These are phyloP conservation scores for Aphidoletes aphidimyza DNA, from an alignment of 2,888 invertebrate species.

Conservation along the genomic window DNA sequence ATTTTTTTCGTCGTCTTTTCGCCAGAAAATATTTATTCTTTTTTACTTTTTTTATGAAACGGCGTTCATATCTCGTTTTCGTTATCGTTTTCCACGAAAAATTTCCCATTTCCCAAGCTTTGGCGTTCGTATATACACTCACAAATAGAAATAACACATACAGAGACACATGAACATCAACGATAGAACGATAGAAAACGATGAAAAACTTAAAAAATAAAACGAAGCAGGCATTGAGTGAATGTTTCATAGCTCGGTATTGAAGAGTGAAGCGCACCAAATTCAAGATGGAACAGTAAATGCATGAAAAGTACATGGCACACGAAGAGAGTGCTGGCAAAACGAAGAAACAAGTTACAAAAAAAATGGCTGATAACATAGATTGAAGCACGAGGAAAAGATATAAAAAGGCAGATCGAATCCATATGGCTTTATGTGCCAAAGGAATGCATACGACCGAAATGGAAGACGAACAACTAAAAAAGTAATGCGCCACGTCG, in stretches of 20 bases:
- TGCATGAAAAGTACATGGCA: constrained; percentile 17
- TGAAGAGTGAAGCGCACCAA: constrained; percentile 37
- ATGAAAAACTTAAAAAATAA: background rate
- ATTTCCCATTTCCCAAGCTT: constrained; percentile 36
- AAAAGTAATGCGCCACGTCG: constrained; percentile 43
- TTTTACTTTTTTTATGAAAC: constrained; percentile 24
- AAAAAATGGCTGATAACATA: constrained; percentile 23
- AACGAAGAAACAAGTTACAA: background rate
- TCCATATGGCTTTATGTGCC: constrained; percentile 44
- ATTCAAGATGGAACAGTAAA: constrained; percentile 32
- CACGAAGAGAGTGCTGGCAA: background rate
- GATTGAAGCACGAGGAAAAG: constrained; percentile 26
- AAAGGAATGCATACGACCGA: constrained; percentile 20
- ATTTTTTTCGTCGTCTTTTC: constrained; percentile 20
- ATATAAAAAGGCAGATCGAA: constrained; percentile 44
- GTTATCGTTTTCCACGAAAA: constrained; percentile 47
- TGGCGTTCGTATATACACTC: background rate
- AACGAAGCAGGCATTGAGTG: background rate
- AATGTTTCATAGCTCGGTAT: constrained; percentile 44
- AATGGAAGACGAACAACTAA: constrained; percentile 28
- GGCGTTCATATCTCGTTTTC: constrained; percentile 51
- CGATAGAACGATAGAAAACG: background rate
- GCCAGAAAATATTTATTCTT: constrained; percentile 35
- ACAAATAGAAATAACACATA: background rate
- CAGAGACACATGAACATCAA: background rate